Base-by-base conservation (phyloP, 2,888 invertebrate genomes). In the Agrilus mali region DNA sequence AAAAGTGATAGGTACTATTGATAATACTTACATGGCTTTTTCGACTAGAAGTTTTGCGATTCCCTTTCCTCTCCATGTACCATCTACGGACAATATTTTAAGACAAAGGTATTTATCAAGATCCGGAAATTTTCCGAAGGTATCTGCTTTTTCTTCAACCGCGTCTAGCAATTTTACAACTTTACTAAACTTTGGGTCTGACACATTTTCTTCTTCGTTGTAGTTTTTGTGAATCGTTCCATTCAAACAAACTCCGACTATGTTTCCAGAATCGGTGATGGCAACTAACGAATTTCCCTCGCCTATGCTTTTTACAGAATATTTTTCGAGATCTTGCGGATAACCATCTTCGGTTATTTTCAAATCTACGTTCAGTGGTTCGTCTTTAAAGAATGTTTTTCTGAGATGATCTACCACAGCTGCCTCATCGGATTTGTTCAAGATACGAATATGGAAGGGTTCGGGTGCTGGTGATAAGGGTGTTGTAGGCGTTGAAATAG, bases 311-410 rank as follows among this genome's bases (percentile, higher is more conserved):
- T 72, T 63, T 5, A 61, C 57, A 49, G 78, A 78, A 58, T 77
- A 82, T 1, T 73, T 72, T 50, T 82, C 82, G 16, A 83, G 61
- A 52, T 81, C 80, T 1, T 61, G 42, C 57, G 82, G 82, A 7
- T 74, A 69, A 12, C 73, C 73, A 36, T 74, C 69, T 14, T 75
- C 73, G 1, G 72, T 74, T 45, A 77, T 77, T 47, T 81, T 67
- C 1, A 82, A 64, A 44, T 75, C 68, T 7, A 72, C 62, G 63
- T 83, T 83, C 51, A 83, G 68, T 0, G 83, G 83, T 55, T 83
- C 83, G 54, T 83, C 82, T 31, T 72, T 73, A 68, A 81, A 82
- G 72, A 83, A 83, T 60, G 77, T 81, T 45, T 73, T 72, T 50
- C 65, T 60, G 6, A 76, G 58, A 54, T 75, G 74, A 33, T 67